These are phyloP conservation scores for Astur gentilis DNA, from an alignment of 2,113 vertebrate genomes.

Conservation along the genomic window DNA sequence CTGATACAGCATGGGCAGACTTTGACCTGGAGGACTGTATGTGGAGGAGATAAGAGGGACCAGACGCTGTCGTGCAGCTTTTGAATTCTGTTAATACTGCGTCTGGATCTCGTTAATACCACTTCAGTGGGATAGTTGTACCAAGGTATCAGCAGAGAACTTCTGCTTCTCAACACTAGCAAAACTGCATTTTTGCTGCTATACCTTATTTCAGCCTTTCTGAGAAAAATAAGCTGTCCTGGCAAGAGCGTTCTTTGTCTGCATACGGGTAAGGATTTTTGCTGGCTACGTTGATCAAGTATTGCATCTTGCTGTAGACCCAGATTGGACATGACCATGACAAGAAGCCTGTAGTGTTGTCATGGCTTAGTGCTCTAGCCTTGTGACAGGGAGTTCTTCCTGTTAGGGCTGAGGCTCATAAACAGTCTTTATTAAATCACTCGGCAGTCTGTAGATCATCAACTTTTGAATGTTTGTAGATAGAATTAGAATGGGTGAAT, in stretches of 20 bases:
- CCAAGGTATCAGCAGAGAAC: not conserved
- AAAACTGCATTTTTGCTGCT: not conserved
- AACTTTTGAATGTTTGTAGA: not conserved
- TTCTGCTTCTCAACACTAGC: not conserved
- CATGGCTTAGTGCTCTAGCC: not conserved
- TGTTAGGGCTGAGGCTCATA: not conserved
- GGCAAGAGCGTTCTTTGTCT: not conserved
- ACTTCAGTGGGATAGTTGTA: not conserved
- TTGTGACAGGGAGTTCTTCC: not conserved
- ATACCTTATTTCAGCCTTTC: not conserved
- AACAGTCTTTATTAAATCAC: not conserved
- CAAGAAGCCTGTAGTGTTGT: not conserved
- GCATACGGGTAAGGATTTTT: not conserved
- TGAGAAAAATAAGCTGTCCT: not conserved
- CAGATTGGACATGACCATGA: rapidly evolving
- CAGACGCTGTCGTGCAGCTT: not conserved
- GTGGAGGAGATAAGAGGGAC: not conserved
- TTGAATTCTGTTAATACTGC: not conserved
- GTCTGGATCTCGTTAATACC: not conserved
- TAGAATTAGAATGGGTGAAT: not conserved
- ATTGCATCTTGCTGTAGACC: not conserved
- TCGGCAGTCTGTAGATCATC: not conserved
- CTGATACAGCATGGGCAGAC: not conserved
- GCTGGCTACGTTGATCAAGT: not conserved
- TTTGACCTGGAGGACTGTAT: not conserved